phyloP scores from a whole-genome alignment of 2,888 invertebrate genomes.

The Lasius fuliginosus region DNA sequence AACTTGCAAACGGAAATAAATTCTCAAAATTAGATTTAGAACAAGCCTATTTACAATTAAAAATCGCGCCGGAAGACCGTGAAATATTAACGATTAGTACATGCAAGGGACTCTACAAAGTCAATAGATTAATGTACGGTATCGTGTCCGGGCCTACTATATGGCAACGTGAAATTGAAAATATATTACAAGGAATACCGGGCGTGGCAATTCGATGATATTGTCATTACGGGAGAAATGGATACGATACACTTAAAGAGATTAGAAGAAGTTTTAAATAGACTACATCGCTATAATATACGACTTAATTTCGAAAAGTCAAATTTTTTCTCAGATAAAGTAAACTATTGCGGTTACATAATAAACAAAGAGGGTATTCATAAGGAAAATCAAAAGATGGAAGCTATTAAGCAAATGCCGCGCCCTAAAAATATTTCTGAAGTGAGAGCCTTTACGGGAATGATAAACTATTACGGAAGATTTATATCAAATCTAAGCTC shows the following conservation, averaged over 20 bases:
- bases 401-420: no score
- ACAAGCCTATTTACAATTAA: neutral
- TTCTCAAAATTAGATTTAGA: neutral
- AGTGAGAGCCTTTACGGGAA: no score
- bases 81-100: neutral
- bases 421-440: no score
- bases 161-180: neutral
- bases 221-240: neutral
- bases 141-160: neutral
- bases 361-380: no score
- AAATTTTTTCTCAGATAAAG: no score
- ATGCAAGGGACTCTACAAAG: neutral
- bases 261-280: neutral
- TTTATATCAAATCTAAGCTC: no score
- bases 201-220: neutral
- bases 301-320: neutral
- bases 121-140: neutral
- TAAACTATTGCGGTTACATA: no score
- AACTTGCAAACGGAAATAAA: neutral
- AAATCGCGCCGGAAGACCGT: neutral
- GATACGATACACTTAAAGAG: neutral
- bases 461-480: no score
- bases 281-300: neutral
- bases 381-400: no score
- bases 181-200: neutral